Evolutionary conservation across 2,797 vertebrate genomes (phyloP).

Genomic region (Falco concolor): DNA sequence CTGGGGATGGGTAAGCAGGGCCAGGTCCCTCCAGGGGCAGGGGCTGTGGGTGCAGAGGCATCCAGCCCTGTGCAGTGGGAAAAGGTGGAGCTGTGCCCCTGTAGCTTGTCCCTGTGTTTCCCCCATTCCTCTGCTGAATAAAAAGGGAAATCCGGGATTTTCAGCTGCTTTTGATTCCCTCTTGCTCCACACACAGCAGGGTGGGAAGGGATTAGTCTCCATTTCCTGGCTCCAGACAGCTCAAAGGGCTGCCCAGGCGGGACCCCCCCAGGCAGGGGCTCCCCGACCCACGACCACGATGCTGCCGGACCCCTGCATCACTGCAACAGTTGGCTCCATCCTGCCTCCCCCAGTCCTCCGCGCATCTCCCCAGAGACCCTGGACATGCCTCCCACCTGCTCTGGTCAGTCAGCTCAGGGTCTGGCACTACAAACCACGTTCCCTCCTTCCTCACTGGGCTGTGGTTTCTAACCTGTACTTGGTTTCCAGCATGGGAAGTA

Average conservation of each 20-base stretch:
- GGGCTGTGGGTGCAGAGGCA: background rate
- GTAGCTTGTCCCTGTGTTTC: background rate
- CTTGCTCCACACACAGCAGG: background rate
- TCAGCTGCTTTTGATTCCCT: conserved; percentile 13
- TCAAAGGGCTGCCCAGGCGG: background rate
- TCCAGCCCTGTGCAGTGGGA: accelerated
- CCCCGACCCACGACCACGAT: background rate
- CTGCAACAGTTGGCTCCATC: background rate
- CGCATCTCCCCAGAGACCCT: background rate
- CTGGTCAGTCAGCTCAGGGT: background rate
- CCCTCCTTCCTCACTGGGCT: background rate
- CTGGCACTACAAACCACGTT: background rate
- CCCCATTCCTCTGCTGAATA: background rate
- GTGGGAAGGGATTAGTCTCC: background rate
- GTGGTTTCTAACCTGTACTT: background rate
- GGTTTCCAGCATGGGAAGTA: background rate
- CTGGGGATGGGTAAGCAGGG: background rate
- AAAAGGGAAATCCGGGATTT: conserved; percentile 48
- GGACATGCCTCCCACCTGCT: background rate
- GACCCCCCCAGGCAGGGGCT: background rate
- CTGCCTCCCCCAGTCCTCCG: background rate
- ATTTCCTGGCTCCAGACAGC: background rate
- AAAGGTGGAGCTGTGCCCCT: background rate
- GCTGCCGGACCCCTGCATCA: background rate
- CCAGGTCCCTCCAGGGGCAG: too few relatives aligned